Evolutionary conservation across 2,797 vertebrate genomes (phyloP).

Genomic region (Dermochelys coriacea): DNA sequence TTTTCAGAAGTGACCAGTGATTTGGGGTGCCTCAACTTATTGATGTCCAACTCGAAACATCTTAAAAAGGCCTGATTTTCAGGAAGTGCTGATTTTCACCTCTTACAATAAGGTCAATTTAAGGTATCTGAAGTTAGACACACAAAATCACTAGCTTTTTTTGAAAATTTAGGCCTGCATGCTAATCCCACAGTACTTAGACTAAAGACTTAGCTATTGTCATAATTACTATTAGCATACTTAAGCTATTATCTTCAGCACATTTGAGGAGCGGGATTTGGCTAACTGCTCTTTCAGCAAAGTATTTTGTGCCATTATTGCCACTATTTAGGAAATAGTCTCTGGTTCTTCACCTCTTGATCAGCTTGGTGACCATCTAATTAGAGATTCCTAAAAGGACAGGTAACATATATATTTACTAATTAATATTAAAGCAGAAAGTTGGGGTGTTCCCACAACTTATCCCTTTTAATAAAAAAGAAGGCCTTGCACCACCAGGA

Average conservation of each 20-base stretch:
- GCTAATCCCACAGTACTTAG: not conserved
- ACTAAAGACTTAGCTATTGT: not conserved
- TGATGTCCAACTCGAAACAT: not conserved
- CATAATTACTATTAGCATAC: not conserved
- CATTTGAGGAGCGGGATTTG: not conserved
- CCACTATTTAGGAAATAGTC: accelerated
- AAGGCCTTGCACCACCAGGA: not conserved
- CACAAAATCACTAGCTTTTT: not conserved
- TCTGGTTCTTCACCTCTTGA: not conserved
- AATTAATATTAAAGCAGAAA: not conserved
- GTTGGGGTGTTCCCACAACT: not conserved
- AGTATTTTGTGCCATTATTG: not conserved
- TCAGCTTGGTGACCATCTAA: not conserved
- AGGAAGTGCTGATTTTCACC: not conserved
- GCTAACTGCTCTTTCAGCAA: not conserved
- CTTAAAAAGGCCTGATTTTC: not conserved
- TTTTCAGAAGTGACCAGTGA: not conserved
- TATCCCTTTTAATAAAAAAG: not conserved
- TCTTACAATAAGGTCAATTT: not conserved
- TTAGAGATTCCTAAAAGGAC: not conserved
- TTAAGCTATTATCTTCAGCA: not conserved
- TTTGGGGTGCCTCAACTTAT: not conserved
- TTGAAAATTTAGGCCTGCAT: not conserved
- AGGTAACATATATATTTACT: not conserved
- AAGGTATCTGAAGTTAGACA: not conserved